Conservation (phyloP, 2,113 vertebrate genomes). For the Scortum barcoo region DNA sequence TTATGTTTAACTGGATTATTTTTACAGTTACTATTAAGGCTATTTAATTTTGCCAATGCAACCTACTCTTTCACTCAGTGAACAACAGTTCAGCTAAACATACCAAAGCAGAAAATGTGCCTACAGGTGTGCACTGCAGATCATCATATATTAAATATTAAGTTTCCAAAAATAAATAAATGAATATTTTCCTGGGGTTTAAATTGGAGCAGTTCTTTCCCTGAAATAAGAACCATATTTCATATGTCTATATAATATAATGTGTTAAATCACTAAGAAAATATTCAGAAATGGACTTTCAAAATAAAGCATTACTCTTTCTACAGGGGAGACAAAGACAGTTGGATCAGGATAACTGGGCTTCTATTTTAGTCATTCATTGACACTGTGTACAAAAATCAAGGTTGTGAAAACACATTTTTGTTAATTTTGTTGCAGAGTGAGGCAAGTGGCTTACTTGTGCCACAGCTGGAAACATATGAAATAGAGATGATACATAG, state of each 20-base stretch:
- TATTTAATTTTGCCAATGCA: no score
- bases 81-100: background rate
- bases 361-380: background rate
- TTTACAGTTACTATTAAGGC: background rate
- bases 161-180: background rate
- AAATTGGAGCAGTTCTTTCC: background rate
- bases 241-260: background rate
- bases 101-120: background rate
- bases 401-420: constrained; percentile 2
- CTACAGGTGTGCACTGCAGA: background rate
- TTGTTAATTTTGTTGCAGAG: background rate
- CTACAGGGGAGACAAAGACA: background rate
- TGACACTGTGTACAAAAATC: background rate
- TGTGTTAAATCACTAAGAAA: background rate
- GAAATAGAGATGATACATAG: background rate
- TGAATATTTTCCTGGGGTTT: background rate
- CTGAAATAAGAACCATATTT: background rate
- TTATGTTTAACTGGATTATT: background rate
- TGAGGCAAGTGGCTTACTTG: background rate
- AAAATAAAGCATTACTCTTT: constrained; percentile 7
- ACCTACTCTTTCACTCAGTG: background rate
- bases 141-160: background rate
- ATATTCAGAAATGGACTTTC: background rate
- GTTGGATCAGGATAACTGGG: background rate
- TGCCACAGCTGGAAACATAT: background rate